These are phyloP conservation scores for Tachycineta bicolor DNA, from an alignment of 2,113 vertebrate genomes.

Conservation along the genomic window DNA sequence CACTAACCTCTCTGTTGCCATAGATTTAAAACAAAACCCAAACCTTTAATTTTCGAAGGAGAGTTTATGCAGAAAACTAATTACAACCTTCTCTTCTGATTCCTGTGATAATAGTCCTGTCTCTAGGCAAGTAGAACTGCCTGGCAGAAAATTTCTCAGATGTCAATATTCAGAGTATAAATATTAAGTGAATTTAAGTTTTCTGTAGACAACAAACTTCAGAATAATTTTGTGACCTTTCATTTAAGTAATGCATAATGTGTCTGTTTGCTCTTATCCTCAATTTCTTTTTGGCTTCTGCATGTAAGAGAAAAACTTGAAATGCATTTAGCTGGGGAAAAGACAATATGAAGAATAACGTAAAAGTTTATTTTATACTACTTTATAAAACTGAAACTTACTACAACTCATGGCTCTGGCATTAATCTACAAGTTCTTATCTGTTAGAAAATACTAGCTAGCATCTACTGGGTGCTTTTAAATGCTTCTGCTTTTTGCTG, in stretches of 20 bases:
- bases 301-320: neutral
- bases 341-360: neutral
- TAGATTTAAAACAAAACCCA: neutral
- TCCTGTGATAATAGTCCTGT: neutral
- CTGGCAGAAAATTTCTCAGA: slow-evolving; percentile 31
- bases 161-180: neutral
- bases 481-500: neutral
- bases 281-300: neutral
- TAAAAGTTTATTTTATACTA: neutral
- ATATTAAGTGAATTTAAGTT: neutral
- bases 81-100: slow-evolving; percentile 18
- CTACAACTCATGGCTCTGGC: neutral
- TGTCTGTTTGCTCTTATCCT: slow-evolving; percentile 18
- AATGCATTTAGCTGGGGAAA: neutral
- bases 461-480: neutral
- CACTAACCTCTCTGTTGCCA: neutral
- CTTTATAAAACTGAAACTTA: neutral
- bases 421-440: neutral
- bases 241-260: neutral
- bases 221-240: slow-evolving; percentile 46
- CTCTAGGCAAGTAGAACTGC: neutral
- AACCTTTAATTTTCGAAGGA: neutral
- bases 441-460: neutral
- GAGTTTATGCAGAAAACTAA: slow-evolving; percentile 13
- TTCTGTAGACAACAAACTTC: neutral